phyloP scores from a whole-genome alignment of 2,113 vertebrate species.

The Lipophrys pholis region DNA sequence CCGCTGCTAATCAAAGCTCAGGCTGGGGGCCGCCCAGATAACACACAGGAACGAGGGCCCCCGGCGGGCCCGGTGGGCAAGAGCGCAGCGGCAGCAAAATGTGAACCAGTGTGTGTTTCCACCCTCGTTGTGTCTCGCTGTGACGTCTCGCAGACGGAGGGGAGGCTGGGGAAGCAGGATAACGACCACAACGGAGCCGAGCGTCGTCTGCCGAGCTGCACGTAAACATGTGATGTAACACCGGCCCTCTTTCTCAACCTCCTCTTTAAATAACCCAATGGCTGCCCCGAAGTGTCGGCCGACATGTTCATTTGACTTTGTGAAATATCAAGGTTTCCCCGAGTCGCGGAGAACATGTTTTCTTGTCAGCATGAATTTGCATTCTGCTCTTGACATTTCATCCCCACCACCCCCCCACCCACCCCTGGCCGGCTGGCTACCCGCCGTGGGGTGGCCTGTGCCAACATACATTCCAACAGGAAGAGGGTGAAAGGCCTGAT shows the following conservation, averaged over 20 bases:
- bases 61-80: neutral
- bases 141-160: constrained; percentile 40
- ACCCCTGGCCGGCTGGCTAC: constrained; percentile 39
- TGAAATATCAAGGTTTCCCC: constrained; percentile 83
- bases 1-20: constrained; percentile 36
- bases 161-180: constrained; percentile 50
- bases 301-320: constrained; percentile 84
- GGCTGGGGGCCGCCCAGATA: constrained; percentile 25
- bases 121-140: constrained; percentile 34
- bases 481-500: constrained; percentile 57
- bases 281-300: constrained; percentile 65
- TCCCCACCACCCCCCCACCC: constrained; percentile 26
- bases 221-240: constrained; percentile 70
- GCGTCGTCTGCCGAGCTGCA: constrained; percentile 48
- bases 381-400: constrained; percentile 78
- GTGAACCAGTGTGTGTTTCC: constrained; percentile 40
- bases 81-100: constrained; percentile 26
- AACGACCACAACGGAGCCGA: constrained; percentile 53
- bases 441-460: constrained; percentile 40
- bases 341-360: constrained; percentile 80
- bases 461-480: constrained; percentile 65
- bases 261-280: constrained; percentile 80
- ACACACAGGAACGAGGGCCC: neutral
- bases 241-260: constrained; percentile 48
- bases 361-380: constrained; percentile 82